phyloP scores from a whole-genome alignment of 2,797 vertebrate genomes.

The Ctenopoma kingsleyae region DNA sequence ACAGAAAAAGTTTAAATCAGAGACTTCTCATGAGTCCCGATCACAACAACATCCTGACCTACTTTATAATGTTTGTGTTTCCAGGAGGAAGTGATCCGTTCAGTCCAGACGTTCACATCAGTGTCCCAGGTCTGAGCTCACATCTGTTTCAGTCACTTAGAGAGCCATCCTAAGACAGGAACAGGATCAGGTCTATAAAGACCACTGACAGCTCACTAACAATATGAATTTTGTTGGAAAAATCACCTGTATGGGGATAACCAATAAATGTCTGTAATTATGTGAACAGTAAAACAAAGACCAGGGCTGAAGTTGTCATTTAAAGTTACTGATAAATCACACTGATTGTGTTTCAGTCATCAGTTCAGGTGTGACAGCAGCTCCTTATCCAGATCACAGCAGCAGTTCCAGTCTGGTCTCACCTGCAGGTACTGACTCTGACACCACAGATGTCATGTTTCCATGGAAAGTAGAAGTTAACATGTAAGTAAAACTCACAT shows the following conservation, averaged over 20 bases:
- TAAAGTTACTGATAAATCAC: neutral
- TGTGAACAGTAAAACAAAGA: neutral
- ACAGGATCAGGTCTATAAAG: neutral
- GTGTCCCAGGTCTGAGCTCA: conserved; percentile 35
- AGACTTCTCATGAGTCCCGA: no score
- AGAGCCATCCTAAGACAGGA: no score
- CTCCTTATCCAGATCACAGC: conserved; percentile 11
- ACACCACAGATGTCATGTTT: neutral
- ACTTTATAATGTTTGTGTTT: conserved; percentile 18
- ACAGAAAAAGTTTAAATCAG: no score
- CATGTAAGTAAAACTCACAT: neutral
- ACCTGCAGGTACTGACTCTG: conserved; percentile 61
- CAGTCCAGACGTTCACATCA: conserved; percentile 17
- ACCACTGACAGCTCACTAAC: no score
- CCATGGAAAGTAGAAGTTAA: neutral
- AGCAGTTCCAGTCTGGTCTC: conserved; percentile 54
- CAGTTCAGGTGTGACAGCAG: conserved; percentile 54
- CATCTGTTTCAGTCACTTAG: neutral
- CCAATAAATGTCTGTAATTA: no score
- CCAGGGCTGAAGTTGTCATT: neutral
- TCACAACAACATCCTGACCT: neutral
- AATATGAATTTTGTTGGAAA: no score
- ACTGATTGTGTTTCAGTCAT: conserved; percentile 48
- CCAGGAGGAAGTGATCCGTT: conserved; percentile 49
- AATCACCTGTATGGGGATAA: no score